Conservation (phyloP, 2,797 vertebrate species). For the Gymnothorax javanicus region DNA sequence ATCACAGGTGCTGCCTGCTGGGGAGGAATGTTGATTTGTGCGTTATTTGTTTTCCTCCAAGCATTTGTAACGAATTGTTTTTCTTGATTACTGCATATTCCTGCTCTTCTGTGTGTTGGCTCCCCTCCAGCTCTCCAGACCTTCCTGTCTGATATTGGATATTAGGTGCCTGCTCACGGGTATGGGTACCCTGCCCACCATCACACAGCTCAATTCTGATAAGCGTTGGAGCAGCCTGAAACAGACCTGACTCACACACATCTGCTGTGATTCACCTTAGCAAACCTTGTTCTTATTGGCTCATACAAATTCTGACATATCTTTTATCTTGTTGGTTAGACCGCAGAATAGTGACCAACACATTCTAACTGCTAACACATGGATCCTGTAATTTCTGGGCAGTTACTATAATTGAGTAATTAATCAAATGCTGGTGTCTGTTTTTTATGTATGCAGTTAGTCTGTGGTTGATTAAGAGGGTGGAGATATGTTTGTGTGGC, state of each 20-base stretch:
- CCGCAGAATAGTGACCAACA: background rate
- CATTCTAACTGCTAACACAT: background rate
- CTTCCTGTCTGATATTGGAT: too few species aligned
- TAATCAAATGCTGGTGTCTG: background rate
- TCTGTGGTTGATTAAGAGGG: background rate
- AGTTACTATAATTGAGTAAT: slow-evolving; percentile 14
- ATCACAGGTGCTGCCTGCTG: too few species aligned
- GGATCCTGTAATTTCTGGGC: background rate
- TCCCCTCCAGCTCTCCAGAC: too few species aligned
- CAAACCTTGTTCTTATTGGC: background rate
- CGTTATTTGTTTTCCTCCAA: too few species aligned
- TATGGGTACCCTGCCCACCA: background rate
- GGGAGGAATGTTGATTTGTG: too few species aligned
- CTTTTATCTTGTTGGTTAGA: background rate
- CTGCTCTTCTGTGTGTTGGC: too few species aligned
- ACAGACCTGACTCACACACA: background rate
- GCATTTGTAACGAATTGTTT: too few species aligned
- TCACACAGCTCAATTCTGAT: background rate
- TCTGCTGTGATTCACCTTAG: background rate
- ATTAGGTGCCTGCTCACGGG: too few species aligned
- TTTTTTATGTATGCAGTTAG: background rate
- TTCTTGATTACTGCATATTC: too few species aligned
- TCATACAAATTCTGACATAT: background rate
- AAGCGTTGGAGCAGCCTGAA: background rate
- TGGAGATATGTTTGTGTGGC: slow-evolving; percentile 13